Conservation (phyloP, 2,113 vertebrate species). For the Callaeas wilsoni region DNA sequence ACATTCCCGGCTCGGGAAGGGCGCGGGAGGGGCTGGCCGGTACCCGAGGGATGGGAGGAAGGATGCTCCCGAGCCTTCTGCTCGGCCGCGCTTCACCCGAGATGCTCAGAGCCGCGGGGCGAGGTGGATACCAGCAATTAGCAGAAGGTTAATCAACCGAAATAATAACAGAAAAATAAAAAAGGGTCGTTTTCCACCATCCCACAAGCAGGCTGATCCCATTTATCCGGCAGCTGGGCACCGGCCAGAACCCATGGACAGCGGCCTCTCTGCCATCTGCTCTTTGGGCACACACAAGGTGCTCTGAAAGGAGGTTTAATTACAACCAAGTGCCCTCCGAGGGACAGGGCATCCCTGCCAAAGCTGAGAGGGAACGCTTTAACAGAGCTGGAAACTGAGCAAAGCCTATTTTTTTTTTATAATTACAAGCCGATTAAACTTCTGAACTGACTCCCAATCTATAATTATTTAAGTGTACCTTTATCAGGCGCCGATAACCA, state of each 20-base stretch:
- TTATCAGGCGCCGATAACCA: not conserved
- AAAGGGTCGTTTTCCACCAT: not conserved
- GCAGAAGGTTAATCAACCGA: not conserved
- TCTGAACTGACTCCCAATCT: not conserved
- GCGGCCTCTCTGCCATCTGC: not conserved
- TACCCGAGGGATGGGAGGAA: not conserved
- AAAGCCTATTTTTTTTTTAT: not conserved
- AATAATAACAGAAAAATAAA: not conserved
- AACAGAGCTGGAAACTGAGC: not conserved
- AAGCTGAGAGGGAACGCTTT: not conserved
- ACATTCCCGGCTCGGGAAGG: not conserved
- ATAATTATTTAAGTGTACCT: not conserved
- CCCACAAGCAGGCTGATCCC: not conserved
- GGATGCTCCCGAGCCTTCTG: not conserved
- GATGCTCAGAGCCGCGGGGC: not conserved
- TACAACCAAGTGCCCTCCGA: not conserved
- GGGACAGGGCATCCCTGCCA: not conserved
- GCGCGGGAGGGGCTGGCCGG: fast-evolving
- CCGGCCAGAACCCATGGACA: not conserved
- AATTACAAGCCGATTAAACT: not conserved
- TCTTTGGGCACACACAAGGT: fast-evolving
- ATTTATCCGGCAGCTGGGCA: not conserved
- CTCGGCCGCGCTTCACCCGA: not conserved
- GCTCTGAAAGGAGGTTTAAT: not conserved
- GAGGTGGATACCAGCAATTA: not conserved